phyloP scores from a whole-genome alignment of 2,888 invertebrate genomes.

The Dicycla oo region DNA sequence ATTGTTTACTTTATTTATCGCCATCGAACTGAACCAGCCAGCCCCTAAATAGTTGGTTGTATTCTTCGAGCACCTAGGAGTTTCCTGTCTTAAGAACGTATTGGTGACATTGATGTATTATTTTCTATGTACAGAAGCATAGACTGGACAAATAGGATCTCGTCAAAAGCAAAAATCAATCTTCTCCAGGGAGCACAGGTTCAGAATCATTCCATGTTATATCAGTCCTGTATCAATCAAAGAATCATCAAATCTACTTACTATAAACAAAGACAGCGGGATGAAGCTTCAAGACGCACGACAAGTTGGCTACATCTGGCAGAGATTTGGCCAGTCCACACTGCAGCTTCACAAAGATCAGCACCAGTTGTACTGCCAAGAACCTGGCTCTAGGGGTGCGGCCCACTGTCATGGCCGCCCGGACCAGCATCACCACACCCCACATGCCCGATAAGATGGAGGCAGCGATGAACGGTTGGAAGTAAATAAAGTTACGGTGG shows the following conservation, averaged over 20 bases:
- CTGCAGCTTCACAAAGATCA: constrained; percentile 93
- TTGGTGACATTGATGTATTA: too few species aligned
- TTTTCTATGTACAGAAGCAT: too few species aligned
- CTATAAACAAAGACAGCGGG: constrained; percentile 92
- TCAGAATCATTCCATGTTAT: not conserved
- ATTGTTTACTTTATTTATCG: not conserved
- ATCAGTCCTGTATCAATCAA: not conserved
- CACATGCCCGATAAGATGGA: constrained; percentile 93
- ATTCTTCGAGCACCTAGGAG: not conserved
- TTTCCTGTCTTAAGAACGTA: too few species aligned
- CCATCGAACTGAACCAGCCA: not conserved
- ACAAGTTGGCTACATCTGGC: constrained; percentile 89
- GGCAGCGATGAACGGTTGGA: constrained; percentile 91
- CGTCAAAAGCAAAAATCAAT: not conserved
- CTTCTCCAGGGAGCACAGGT: not conserved
- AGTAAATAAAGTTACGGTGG: constrained; percentile 90
- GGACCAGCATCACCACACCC: constrained; percentile 92
- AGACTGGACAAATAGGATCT: not conserved
- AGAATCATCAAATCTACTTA: constrained; percentile 80
- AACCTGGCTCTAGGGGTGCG: constrained; percentile 87
- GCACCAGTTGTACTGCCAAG: constrained; percentile 91
- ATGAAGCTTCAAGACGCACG: constrained; percentile 92
- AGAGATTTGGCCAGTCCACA: constrained; percentile 90
- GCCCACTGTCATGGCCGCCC: constrained; percentile 82
- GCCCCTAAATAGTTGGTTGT: not conserved